Evolutionary conservation across 1,140 invertebrate genomes (phyloP), one percentile per base, ranked within the genome.

Genomic region (Drosophila carrolli): DNA sequence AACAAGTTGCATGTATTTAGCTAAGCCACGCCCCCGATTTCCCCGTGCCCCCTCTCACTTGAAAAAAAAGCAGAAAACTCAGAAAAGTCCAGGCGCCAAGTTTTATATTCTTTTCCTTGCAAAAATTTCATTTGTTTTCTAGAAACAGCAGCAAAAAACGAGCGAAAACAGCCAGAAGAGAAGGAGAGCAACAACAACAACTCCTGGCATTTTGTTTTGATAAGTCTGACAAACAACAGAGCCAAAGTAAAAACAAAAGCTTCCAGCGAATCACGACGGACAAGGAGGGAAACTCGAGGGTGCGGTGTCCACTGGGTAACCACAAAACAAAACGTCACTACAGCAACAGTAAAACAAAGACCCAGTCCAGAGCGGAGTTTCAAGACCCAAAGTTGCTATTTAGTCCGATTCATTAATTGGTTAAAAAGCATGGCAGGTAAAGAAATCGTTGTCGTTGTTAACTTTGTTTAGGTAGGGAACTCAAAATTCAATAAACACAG

Each of bases 221-320:
- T 80, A 88, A 89, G 62, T 83, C 84, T 80, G 80, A 74, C 80
- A 81, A 80, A 80, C 81, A 84, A 62, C 60, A 81, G 51, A 62
- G 84, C 57, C 56, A 62, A 86, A 86, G 72, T 82, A 68, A 86
- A 86, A 86, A 88, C 75, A 89, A 89, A 83, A 80, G 84, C 73
- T 66, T 50, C 57, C 70, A 89, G 74, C 83, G 79, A 88, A 88
- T 78, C 67, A 73, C 78, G 60, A 54, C 55, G 55, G 61, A 35
- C 59, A 41, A 62, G 23, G 44, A 58, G 19, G 27, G 23, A 19
- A 67, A 16, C 37, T 38, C 37, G 27, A 11, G 27, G 47, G 47
- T 51, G 48, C n/a, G 48, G 71, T 51, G 58, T 54, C 51, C 79
- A 79, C 61, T 54, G 66, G 62, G 67, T 67, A 88, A 85, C 79